phyloP scores from a whole-genome alignment of 2,113 vertebrate genomes.

The Protobothrops flavoviridis region DNA sequence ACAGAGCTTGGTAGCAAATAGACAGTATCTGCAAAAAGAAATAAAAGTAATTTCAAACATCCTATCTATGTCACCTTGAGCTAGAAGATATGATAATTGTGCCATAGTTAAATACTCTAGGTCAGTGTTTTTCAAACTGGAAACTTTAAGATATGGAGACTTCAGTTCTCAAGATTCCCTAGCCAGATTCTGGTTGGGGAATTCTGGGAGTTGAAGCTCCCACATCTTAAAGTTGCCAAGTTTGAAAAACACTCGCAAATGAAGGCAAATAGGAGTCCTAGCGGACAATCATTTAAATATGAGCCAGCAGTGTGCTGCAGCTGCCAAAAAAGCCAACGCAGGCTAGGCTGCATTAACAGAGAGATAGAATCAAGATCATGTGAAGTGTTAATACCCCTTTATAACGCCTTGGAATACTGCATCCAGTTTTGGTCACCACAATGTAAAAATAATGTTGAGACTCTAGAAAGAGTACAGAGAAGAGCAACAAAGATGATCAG shows the following conservation, averaged over 20 bases:
- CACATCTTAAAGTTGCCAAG: neutral
- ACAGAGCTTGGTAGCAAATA: neutral
- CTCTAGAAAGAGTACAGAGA: too few species aligned
- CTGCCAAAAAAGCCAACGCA: too few species aligned
- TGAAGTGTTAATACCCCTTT: too few species aligned
- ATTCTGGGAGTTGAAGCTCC: neutral
- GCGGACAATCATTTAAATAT: too few species aligned
- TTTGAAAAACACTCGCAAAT: neutral
- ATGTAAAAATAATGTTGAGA: too few species aligned
- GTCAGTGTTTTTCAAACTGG: neutral
- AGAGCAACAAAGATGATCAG: too few species aligned
- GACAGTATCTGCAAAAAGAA: constrained; percentile 7
- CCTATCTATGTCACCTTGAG: constrained; percentile 46
- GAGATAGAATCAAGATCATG: too few species aligned
- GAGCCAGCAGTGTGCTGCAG: too few species aligned
- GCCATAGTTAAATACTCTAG: constrained; percentile 54
- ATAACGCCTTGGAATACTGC: too few species aligned
- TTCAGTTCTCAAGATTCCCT: neutral
- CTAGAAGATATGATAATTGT: constrained; percentile 53
- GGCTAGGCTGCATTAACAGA: too few species aligned
- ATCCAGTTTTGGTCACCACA: too few species aligned
- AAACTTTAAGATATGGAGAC: neutral
- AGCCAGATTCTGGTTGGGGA: neutral
- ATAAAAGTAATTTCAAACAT: constrained; percentile 50
- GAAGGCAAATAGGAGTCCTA: neutral